Evolutionary conservation across 2,888 invertebrate species (phyloP), one percentile per base, ranked within the genome.

Genomic region (Dorcus parallelipipedus): DNA sequence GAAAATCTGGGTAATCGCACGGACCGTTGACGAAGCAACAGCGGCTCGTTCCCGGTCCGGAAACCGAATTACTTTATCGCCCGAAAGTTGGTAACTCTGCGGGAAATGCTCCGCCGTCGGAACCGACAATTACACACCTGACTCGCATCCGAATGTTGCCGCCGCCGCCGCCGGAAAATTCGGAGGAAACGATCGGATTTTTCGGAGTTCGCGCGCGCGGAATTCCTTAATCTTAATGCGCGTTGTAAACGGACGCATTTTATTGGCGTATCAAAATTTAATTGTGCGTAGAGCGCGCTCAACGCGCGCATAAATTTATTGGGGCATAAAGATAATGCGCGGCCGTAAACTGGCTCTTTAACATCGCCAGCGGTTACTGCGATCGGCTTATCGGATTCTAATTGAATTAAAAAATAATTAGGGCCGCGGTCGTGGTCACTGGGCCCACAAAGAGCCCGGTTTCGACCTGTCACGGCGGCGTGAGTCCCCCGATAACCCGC

Each of bases 201-300:
- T 33, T 33, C 7, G 14, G n/a, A 47, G 47, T n/a, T 47, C 23
- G 20, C 20, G 47, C 14, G 47, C 10, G 20, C 20, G 14, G 20
- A 17, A 43, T 43, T 43, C 14, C 20, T 20, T 14, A 43, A 49
- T 54, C 52, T 53, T 58, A 56, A 56, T 56, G 52, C 45, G 43
- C 23, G 51, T 50, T 56, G 56, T 56, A 56, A 56, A 56, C 52
- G 56, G 47, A 58, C 26, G 54, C 56, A 62, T 66, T 68, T 68
- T 67, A 68, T 67, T 67, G 62, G 65, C 62, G 64, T 66, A 68
- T 68, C 66, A 67, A 69, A 69, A 66, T 66, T 68, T 69, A 69
- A 69, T 68, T 69, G 61, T 62, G 62, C 63, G 63, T 61, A 56
- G 26, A 33, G 26, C 26, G 26, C 67, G 60, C 60, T 68, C 65